Evolutionary conservation across 2,888 invertebrate species (phyloP).

Genomic region (Caenorhabditis sp.): DNA sequence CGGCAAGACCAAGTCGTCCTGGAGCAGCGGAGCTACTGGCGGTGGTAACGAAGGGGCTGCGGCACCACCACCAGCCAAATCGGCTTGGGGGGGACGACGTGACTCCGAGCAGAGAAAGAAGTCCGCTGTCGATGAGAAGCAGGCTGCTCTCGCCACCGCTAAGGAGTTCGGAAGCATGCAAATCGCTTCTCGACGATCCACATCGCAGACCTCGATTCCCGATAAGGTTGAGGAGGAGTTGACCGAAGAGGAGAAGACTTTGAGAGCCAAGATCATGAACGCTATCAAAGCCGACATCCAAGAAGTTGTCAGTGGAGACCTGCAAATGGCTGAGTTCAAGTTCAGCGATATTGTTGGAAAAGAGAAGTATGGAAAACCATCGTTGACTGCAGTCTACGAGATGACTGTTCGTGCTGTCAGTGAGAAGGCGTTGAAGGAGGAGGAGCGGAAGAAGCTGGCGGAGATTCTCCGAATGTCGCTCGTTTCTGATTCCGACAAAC

Average conservation of each 20-base stretch:
- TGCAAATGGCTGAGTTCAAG: conserved; percentile 29
- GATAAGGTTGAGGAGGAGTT: conserved; percentile 51
- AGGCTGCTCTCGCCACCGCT: conserved; percentile 58
- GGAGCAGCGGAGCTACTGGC: conserved; percentile 65
- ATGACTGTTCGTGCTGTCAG: conserved; percentile 40
- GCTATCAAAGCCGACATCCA: conserved; percentile 39
- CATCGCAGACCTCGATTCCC: conserved; percentile 60
- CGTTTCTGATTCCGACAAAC: conserved; percentile 36
- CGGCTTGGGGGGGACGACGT: conserved; percentile 35
- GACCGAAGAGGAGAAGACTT: conserved; percentile 33
- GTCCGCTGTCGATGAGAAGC: conserved; percentile 54
- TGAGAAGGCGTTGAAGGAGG: conserved; percentile 36
- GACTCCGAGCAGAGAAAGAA: conserved; percentile 67
- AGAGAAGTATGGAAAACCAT: conserved; percentile 58
- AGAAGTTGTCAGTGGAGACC: conserved; percentile 52
- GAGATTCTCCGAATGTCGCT: conserved; percentile 38
- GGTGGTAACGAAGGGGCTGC: conserved; percentile 54
- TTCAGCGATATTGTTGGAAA: conserved; percentile 36
- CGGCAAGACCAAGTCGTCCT: conserved; percentile 46
- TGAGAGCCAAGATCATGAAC: conserved; percentile 39
- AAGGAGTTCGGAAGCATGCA: conserved; percentile 17
- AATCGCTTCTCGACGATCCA: conserved; percentile 39
- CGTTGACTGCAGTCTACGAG: conserved; percentile 56
- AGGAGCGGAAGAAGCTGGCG: conserved; percentile 13
- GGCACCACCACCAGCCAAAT: conserved; percentile 10